Percentiles rank a stretch among this genome's conserved stretches.
phyloP scores from a whole-genome alignment of 2,797 vertebrate genomes.

The Onychomys leucogaster region DNA sequence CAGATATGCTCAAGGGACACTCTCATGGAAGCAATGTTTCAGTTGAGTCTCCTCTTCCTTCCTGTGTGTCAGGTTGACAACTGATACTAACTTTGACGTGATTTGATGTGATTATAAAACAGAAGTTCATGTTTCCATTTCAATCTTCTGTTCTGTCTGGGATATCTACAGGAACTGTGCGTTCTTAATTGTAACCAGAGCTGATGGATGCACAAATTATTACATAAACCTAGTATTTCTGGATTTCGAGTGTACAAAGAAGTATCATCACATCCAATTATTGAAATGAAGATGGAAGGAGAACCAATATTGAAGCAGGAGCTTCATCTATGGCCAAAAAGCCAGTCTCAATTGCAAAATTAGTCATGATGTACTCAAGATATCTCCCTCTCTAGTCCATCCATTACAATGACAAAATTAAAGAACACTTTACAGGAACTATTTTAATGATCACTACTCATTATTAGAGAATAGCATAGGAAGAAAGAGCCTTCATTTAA shows the following conservation, averaged over 20 bases:
- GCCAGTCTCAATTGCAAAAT: conserved; percentile 62
- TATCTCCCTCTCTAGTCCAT: conserved; percentile 68
- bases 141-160: not conserved
- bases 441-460: conserved; percentile 74
- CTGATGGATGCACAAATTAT: not conserved
- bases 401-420: conserved; percentile 71
- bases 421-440: conserved; percentile 70
- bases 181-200: not conserved
- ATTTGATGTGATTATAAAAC: conserved; percentile 12
- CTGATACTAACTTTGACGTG: not conserved
- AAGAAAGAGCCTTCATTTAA: conserved; percentile 65
- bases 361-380: conserved; percentile 65
- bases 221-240: not conserved
- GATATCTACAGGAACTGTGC: not conserved
- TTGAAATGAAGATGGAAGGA: conserved; percentile 58
- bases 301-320: conserved; percentile 39
- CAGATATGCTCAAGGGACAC: not conserved
- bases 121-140: conserved; percentile 10
- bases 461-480: conserved; percentile 68
- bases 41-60: too few relatives aligned
- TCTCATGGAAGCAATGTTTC: not conserved
- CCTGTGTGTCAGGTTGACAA: not conserved
- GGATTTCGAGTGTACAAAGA: not conserved
- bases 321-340: conserved; percentile 51
- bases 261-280: not conserved